Conservation (phyloP, 2,888 invertebrate genomes). For the Caenorhabditis drosophilae region DNA sequence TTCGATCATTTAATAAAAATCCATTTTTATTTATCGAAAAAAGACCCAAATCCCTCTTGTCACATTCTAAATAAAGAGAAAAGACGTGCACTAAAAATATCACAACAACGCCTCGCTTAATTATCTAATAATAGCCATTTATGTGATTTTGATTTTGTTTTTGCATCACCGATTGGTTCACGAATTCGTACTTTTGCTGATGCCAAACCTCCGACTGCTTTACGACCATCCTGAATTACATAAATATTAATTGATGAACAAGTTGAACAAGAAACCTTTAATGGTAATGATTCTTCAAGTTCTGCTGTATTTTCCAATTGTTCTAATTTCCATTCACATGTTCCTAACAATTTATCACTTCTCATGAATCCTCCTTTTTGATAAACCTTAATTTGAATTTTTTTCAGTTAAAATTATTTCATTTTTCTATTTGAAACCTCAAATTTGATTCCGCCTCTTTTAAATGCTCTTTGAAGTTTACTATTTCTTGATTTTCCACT, state of each 20-base stretch:
- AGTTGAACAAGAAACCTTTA: too few species aligned
- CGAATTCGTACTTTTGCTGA: conserved; percentile 48
- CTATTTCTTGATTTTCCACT: conserved; percentile 44
- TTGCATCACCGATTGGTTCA: conserved; percentile 56
- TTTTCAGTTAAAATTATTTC: background rate
- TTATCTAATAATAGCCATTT: conserved; percentile 51
- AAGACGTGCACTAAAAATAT: background rate
- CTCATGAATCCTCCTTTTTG: conserved; percentile 91
- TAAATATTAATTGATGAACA: too few species aligned
- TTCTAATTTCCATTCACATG: conserved; percentile 82
- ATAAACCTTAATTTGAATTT: conserved; percentile 42
- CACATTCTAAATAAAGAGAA: too few species aligned
- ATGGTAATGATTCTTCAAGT: conserved; percentile 78
- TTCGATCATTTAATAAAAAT: too few species aligned
- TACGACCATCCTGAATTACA: conserved; percentile 38
- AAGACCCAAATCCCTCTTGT: too few species aligned
- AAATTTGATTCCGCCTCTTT: conserved; percentile 85
- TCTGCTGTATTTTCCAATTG: conserved; percentile 87
- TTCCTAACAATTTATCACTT: conserved; percentile 84
- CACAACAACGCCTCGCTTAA: conserved; percentile 7
- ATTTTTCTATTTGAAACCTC: too few species aligned
- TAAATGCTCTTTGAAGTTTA: conserved; percentile 83
- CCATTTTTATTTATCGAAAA: too few species aligned
- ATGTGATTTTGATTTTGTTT: conserved; percentile 29
- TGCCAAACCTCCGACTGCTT: conserved; percentile 53